Conservation (phyloP, 37 sponge, comb jelly and placozoan genomes). For the Theonella swinhoei region DNA sequence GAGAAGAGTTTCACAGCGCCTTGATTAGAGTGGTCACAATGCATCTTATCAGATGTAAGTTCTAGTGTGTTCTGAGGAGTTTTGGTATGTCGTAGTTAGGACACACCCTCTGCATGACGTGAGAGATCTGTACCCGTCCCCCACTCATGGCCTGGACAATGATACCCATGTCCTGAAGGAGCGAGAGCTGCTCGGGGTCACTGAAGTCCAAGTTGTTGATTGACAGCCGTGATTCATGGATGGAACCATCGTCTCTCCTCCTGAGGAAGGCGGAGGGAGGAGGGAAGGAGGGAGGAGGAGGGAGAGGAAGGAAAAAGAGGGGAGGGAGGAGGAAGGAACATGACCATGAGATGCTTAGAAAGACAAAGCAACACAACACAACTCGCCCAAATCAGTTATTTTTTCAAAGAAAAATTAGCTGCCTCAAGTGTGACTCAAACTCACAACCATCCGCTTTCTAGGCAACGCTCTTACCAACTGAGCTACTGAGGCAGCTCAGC, state of each 20-base stretch:
- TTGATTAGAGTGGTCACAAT: too few relatives aligned
- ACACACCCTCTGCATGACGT: slow-evolving; percentile 51
- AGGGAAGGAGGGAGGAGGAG: background rate
- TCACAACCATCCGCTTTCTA: too few relatives aligned
- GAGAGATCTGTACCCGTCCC: slow-evolving; percentile 53
- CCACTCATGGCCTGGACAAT: slow-evolving; percentile 29
- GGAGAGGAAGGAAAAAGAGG: background rate
- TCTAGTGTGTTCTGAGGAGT: background rate
- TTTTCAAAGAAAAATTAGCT: too few relatives aligned
- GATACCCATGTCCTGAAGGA: slow-evolving; percentile 62
- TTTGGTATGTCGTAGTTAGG: too few relatives aligned
- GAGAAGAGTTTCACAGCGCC: too few relatives aligned
- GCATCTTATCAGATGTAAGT: too few relatives aligned
- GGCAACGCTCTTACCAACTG: too few relatives aligned
- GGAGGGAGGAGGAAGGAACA: slow-evolving; percentile 21
- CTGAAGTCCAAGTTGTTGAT: slow-evolving; percentile 47
- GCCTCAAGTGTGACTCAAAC: too few relatives aligned
- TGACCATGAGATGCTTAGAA: too few relatives aligned
- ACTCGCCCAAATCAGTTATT: too few relatives aligned
- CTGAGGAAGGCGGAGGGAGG: background rate
- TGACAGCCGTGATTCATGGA: slow-evolving; percentile 18
- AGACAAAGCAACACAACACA: too few relatives aligned
- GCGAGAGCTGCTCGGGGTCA: slow-evolving; percentile 43
- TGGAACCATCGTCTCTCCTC: background rate
- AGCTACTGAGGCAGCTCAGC: too few relatives aligned